Evolutionary conservation across 2,797 vertebrate species (phyloP), one percentile per base, ranked within the genome.

Genomic region (Chanos chanos): DNA sequence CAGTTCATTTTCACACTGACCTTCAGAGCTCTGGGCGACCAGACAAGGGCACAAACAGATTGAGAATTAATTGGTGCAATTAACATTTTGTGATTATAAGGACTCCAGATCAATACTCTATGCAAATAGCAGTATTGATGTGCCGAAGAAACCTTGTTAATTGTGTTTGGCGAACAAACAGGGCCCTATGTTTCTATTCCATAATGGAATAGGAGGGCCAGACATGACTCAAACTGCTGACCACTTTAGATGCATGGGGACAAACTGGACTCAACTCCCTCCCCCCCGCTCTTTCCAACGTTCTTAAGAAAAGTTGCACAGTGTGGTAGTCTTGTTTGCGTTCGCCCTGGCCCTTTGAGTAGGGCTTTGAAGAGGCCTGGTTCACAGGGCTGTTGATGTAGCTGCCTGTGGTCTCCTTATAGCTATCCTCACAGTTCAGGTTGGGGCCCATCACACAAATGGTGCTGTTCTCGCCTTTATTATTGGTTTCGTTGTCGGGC

Each of bases 41-140:
- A 91, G 89, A 83, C 87, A 90, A 86, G 86, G 90, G 88, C 90
- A 89, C 82, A 87, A 92, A 94, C 89, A 94, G 93, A 94, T 92
- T 92, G 91, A 88, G 88, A 95, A 96, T 96, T 96, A 97, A 97
- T 97, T 97, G 93, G 90, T 91, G 86, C 93, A 94, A 96, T 98
- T 98, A 97, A 95, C 91, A 90, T 95, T 95, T 94, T 92, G 92
- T 87, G 84, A 90, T 93, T 93, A 92, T 96, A 98, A 96, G 92
- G 91, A 91, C 89, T 92, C 80, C 73, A 81, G 91, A 94, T 97
- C 94, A 88, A 98, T 99, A 93, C 79, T 73, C 83, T 86, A 94
- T 94, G 93, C 89, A 96, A 94, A 96, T 88, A 85, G 74, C 81
- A 82, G 79, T 93, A 95, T 93, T 92, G 91, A 93, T 90, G 90